Evolutionary conservation across 2,888 invertebrate species (phyloP).

Genomic region (Melanostoma scalare): DNA sequence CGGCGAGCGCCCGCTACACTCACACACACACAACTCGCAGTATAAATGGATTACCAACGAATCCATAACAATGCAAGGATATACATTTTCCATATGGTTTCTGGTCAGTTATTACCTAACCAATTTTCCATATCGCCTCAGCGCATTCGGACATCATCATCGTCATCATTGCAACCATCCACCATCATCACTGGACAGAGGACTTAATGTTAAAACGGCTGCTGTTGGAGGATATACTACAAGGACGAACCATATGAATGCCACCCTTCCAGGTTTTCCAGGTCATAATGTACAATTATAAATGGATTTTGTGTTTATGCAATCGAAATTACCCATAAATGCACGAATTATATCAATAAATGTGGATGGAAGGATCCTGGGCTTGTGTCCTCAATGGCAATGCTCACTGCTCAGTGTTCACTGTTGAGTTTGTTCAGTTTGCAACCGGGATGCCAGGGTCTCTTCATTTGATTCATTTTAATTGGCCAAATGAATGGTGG

Average conservation of each 20-base stretch:
- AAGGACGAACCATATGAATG: slow-evolving; percentile 28
- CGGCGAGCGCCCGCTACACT: slow-evolving; percentile 17
- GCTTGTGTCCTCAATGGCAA: background rate
- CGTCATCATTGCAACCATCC: slow-evolving; percentile 37
- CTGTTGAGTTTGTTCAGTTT: background rate
- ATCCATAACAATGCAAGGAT: slow-evolving; percentile 71
- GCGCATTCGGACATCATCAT: slow-evolving; percentile 73
- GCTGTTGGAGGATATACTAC: slow-evolving; percentile 40
- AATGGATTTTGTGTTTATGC: slow-evolving; percentile 75
- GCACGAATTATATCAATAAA: slow-evolving; percentile 72
- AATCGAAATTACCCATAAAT: slow-evolving; percentile 74
- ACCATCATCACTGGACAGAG: slow-evolving; percentile 31
- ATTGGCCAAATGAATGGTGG: slow-evolving; percentile 69
- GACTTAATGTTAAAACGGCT: slow-evolving; percentile 65
- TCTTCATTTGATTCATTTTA: slow-evolving; percentile 70
- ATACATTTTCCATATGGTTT: slow-evolving; percentile 70
- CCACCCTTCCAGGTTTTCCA: slow-evolving; percentile 61
- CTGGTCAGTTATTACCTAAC: slow-evolving; percentile 73
- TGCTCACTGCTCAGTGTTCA: slow-evolving; percentile 1
- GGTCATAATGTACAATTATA: slow-evolving; percentile 75
- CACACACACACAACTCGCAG: slow-evolving; percentile 21
- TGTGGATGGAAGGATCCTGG: slow-evolving; percentile 44
- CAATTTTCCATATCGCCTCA: slow-evolving; percentile 73
- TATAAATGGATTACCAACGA: slow-evolving; percentile 56
- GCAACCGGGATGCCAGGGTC: slow-evolving; percentile 39